Percentiles rank a stretch among this genome's conserved stretches.
Evolutionary conservation across 2,888 invertebrate genomes (phyloP).

Genomic region (Mythimna loreyi): DNA sequence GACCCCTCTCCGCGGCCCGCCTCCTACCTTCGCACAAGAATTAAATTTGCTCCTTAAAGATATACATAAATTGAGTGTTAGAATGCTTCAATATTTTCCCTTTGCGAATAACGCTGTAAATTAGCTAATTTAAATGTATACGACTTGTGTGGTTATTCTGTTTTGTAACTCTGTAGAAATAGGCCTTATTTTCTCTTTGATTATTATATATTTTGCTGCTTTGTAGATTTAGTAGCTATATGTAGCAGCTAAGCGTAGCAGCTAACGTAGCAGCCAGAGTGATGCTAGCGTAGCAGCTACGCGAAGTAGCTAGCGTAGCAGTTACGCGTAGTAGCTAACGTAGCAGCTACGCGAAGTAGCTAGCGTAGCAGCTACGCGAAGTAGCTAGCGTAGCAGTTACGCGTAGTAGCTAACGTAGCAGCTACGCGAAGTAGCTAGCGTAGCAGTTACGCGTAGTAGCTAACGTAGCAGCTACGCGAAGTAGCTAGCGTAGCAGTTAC

Average conservation of each 20-base stretch:
- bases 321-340: not conserved
- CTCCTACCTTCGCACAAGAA: slow-evolving; percentile 75
- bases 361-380: too few relatives aligned
- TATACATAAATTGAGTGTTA: slow-evolving; percentile 86
- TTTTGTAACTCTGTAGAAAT: slow-evolving; percentile 24
- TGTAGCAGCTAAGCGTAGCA: not conserved
- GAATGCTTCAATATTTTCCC: slow-evolving; percentile 75
- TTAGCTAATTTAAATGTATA: slow-evolving; percentile 74
- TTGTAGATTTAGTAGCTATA: not conserved
- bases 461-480: too few relatives aligned
- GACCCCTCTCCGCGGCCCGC: slow-evolving; percentile 64
- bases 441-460: too few relatives aligned
- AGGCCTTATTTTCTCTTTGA: slow-evolving; percentile 4
- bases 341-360: not conserved
- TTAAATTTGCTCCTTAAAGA: slow-evolving; percentile 87
- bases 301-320: too few relatives aligned
- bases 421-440: too few relatives aligned
- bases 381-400: too few relatives aligned
- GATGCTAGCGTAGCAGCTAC: not conserved
- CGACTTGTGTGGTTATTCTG: slow-evolving; percentile 58
- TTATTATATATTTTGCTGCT: not conserved
- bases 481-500: too few relatives aligned
- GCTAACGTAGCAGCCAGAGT: not conserved
- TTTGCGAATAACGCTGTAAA: slow-evolving; percentile 71
- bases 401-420: too few relatives aligned